Evolutionary conservation across 2,888 invertebrate genomes (phyloP), one percentile per base, ranked within the genome.

Genomic region (Mythimna pallens): DNA sequence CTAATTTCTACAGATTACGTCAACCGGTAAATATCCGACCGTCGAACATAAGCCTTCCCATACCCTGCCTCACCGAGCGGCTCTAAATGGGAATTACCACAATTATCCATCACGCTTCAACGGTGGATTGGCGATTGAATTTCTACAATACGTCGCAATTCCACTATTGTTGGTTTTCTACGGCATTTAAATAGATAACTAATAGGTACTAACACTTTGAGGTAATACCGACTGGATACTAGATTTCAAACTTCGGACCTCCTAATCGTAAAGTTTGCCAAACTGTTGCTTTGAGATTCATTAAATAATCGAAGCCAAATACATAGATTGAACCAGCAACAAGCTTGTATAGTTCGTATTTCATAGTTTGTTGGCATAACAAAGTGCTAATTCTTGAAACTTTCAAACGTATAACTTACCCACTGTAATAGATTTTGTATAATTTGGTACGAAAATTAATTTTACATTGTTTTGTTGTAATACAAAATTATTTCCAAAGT

Each of bases 11-110:
- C 52, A 70, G 73, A 73, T 81, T 67, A 81, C 65, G 43, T 81
- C 73, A 70, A 65, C 58, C 78, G 70, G 70, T 77, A 77, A 77
- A 77, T 73, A 70, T 77, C 50, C 52, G 52, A 55, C 65, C 58
- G 43, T 65, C 40, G 68, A 65, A 67, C 77, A 67, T 70, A 73
- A 81, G 77, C 69, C 55, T 55, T n/a, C 30, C 61, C 17, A 70
- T 70, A 57, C 54, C 54, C 47, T 69, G 67, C 58, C 50, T 57
- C 80, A 55, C 10, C 67, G 67, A 65, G 67, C 67, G 36, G 64
- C 50, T 70, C 77, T 65, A 80, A 81, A 80, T 73, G 58, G 70
- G 78, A 65, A 80, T 80, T 80, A 80, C 62, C 80, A 77, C 77
- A 81, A 80, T 81, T 68, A 79, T 80, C 80, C 62, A 65, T 65